These are phyloP conservation scores for Myotis lucifugus DNA, from an alignment of 2,113 vertebrate genomes.

Conservation along the genomic window DNA sequence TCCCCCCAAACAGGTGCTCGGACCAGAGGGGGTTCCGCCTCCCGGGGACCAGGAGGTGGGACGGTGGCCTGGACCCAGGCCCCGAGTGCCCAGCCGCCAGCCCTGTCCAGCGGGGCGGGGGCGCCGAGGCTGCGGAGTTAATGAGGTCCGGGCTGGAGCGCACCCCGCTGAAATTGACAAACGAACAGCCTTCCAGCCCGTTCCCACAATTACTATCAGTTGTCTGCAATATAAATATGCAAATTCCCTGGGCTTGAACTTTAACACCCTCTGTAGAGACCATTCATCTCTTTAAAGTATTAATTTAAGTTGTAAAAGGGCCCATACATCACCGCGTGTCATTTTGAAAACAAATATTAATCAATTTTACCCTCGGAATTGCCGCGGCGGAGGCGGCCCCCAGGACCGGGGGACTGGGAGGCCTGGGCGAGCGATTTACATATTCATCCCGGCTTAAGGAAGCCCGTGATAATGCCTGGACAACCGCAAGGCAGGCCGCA, in stretches of 20 bases:
- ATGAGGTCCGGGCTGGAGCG: conserved; percentile 93
- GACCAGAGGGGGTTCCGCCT: background rate
- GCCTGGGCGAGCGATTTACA: conserved; percentile 86
- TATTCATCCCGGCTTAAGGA: conserved; percentile 88
- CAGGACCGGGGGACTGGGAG: conserved; percentile 82
- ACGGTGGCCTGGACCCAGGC: background rate
- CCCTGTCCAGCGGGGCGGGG: conserved; percentile 83
- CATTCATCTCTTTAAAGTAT: conserved; percentile 99
- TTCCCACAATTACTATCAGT: conserved; percentile 98
- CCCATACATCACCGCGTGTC: conserved; percentile 98
- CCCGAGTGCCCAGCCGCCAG: conserved; percentile 32
- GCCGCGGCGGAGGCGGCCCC: conserved; percentile 85
- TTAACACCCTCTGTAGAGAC: conserved; percentile 95
- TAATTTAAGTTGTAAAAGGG: conserved; percentile 98
- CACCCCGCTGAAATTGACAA: conserved; percentile 96
- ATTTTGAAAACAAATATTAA: conserved; percentile 99
- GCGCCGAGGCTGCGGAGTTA: conserved; percentile 93
- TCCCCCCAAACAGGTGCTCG: background rate
- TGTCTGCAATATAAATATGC: conserved; percentile 99
- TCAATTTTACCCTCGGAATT: conserved; percentile 96
- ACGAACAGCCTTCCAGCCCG: conserved; percentile 94
- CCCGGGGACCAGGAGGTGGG: background rate
- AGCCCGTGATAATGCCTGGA: conserved; percentile 89
- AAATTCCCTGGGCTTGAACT: conserved; percentile 96
- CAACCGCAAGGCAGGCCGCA: conserved; percentile 80